These are phyloP conservation scores for Cebus imitator DNA, from an alignment of 2,113 vertebrate genomes.

Conservation along the genomic window DNA sequence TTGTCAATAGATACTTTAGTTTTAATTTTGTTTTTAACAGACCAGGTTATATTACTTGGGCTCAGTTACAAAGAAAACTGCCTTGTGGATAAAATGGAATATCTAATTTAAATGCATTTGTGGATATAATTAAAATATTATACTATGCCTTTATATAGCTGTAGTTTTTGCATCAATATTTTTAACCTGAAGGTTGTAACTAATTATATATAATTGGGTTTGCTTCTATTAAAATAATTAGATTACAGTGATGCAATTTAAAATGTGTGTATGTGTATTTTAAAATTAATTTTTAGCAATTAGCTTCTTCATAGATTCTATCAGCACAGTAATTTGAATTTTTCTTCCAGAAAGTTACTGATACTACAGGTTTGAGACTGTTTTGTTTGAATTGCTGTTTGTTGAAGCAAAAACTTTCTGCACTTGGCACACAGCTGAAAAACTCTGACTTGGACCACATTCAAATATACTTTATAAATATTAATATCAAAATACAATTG, in stretches of 20 bases:
- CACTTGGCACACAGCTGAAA: neutral
- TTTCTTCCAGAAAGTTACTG: slow-evolving; percentile 40
- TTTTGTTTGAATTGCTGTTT: slow-evolving; percentile 25
- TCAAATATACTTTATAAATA: neutral
- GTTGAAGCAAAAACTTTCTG: neutral
- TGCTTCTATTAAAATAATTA: slow-evolving; percentile 68
- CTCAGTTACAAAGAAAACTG: slow-evolving; percentile 17
- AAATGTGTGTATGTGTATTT: slow-evolving; percentile 35
- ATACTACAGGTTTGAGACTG: neutral
- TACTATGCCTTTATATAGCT: slow-evolving; percentile 50
- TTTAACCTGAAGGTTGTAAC: slow-evolving; percentile 69
- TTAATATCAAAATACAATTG: neutral
- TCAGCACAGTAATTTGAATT: slow-evolving; percentile 37
- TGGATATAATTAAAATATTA: slow-evolving; percentile 64
- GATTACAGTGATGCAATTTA: slow-evolving; percentile 63
- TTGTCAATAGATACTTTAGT: neutral
- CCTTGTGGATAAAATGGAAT: slow-evolving; percentile 34
- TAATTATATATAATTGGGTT: slow-evolving; percentile 68
- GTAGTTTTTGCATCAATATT: slow-evolving; percentile 60
- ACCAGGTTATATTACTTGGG: neutral
- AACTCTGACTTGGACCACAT: neutral
- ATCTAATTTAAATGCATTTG: slow-evolving; percentile 50
- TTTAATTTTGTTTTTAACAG: slow-evolving; percentile 13
- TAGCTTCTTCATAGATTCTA: neutral
- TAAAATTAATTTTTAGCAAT: slow-evolving; percentile 68